A percentile compares a stretch with the other conserved stretches of the same genome.
These are phyloP conservation scores for Hemibagrus wyckioides DNA, from an alignment of 2,113 vertebrate genomes.

Conservation along the genomic window DNA sequence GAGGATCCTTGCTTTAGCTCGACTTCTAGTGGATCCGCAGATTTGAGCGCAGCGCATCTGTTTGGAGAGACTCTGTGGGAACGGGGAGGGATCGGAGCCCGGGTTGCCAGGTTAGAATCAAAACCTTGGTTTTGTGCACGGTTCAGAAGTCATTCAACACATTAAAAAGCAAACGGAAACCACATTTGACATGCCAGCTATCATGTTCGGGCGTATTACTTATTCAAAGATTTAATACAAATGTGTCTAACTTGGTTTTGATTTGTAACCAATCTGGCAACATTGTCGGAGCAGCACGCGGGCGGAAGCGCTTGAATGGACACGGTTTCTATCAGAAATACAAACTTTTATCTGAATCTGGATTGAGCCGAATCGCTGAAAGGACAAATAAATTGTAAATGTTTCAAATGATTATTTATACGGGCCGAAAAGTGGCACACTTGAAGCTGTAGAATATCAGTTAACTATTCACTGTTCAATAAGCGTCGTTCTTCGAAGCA, in stretches of 20 bases:
- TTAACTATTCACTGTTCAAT: background rate
- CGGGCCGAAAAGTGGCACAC: background rate
- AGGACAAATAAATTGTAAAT: too few species aligned
- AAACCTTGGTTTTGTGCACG: rapidly evolving
- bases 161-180: background rate
- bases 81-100: conserved; percentile 58
- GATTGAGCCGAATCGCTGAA: too few species aligned
- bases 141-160: background rate
- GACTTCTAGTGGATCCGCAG: conserved; percentile 54
- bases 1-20: conserved; percentile 35
- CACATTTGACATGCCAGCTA: rapidly evolving
- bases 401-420: background rate
- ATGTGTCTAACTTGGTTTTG: background rate
- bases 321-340: background rate
- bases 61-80: conserved; percentile 58
- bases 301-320: conserved; percentile 4
- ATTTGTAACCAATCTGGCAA: conserved; percentile 15
- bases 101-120: conserved; percentile 13
- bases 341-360: background rate
- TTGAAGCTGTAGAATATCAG: too few species aligned
- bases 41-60: conserved; percentile 63
- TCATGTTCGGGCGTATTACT: background rate
- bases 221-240: background rate
- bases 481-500: background rate
- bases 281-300: background rate